Conservation (phyloP, 2,888 invertebrate species). For the Acanthosoma haemorrhoidale region DNA sequence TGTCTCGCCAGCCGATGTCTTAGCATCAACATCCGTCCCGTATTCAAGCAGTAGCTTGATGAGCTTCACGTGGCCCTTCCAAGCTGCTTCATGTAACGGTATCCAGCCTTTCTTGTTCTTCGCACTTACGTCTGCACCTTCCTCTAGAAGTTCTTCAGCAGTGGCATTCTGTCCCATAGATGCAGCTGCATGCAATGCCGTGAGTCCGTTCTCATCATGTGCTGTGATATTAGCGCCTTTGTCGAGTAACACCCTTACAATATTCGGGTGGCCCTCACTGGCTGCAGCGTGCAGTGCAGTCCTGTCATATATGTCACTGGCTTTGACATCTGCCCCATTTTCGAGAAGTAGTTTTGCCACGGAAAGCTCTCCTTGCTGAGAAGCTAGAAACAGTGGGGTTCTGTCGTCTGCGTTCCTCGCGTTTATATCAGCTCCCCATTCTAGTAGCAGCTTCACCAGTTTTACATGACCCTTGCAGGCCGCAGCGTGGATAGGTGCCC, state of each 20-base stretch:
- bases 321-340: neutral
- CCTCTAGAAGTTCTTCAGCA: neutral
- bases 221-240: conserved; percentile 11
- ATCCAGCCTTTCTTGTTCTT: neutral
- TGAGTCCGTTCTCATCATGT: conserved; percentile 17
- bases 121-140: neutral
- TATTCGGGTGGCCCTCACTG: conserved; percentile 17
- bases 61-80: conserved; percentile 19
- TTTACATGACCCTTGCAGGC: neutral
- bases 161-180: conserved; percentile 9
- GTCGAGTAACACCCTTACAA: conserved; percentile 6
- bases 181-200: conserved; percentile 12
- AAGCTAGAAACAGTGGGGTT: conserved; percentile 1
- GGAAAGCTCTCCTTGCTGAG: neutral
- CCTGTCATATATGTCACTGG: neutral
- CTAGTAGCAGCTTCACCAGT: neutral
- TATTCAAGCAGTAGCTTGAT: neutral
- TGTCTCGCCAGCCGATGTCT: conserved; percentile 12
- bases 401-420: neutral
- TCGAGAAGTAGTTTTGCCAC: neutral
- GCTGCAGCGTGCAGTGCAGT: conserved; percentile 27
- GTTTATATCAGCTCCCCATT: neutral
- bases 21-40: conserved; percentile 20
- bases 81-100: conserved; percentile 18
- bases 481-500: neutral